These are phyloP conservation scores for Macaria notata DNA, from an alignment of 2,888 invertebrate genomes.

Conservation along the genomic window DNA sequence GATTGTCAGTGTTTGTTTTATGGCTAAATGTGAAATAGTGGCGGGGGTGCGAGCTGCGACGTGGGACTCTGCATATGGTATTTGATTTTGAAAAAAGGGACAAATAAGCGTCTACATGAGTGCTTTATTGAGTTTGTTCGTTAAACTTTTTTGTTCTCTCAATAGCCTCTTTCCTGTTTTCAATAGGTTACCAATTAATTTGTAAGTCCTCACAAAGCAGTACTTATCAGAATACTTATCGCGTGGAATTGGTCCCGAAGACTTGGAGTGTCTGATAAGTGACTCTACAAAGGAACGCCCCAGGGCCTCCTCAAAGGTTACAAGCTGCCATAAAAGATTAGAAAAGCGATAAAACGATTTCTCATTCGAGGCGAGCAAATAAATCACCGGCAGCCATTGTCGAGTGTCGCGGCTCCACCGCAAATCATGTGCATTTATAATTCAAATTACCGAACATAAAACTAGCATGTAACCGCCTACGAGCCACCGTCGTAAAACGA, in stretches of 20 bases:
- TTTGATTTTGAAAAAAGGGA: too few relatives aligned
- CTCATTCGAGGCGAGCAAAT: slow-evolving; percentile 28
- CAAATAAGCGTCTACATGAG: too few relatives aligned
- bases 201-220: background rate
- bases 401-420: slow-evolving; percentile 30
- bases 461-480: slow-evolving; percentile 36
- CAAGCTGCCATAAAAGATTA: slow-evolving; percentile 21
- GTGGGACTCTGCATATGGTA: background rate
- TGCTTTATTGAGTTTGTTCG: too few relatives aligned
- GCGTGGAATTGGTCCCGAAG: background rate
- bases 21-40: slow-evolving; percentile 38
- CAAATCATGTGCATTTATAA: slow-evolving; percentile 37
- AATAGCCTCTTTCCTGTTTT: background rate
- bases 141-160: too few relatives aligned
- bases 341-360: slow-evolving; percentile 30
- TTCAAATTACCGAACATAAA: slow-evolving; percentile 36
- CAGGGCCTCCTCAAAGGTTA: slow-evolving; percentile 14
- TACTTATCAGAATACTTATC: background rate
- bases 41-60: background rate
- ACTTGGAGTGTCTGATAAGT: slow-evolving; percentile 10
- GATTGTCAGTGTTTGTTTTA: slow-evolving; percentile 53
- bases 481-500: slow-evolving; percentile 42
- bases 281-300: slow-evolving; percentile 18
- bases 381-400: slow-evolving; percentile 33
- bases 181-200: too few relatives aligned